Base-by-base conservation (phyloP, 2,113 vertebrate species). In the Perognathus longimembris region DNA sequence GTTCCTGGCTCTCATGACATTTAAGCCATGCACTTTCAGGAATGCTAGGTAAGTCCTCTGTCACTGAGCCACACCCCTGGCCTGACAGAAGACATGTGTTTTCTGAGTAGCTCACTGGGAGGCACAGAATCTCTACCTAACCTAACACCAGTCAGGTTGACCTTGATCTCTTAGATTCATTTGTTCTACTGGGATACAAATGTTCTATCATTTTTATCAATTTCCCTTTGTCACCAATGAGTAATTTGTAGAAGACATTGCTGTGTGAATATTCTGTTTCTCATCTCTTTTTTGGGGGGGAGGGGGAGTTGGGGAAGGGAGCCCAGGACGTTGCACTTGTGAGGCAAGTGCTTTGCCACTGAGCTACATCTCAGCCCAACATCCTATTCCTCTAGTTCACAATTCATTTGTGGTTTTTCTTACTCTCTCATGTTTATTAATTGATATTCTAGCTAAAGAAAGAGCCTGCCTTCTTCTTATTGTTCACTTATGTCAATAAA, bases 361-460 rank as follows among this genome's bases (percentile, higher is more conserved):
- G 15, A 54, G 50, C 50, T 54, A 17, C 50, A 54, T 54, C 50
- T 18, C 50, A 54, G 50, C 50, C 14, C 50, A 54, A 54, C 3
- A 54, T 15, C 17, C 50, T 54, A 54, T 67, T 79, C 54, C 57
- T 85, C 24, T 36, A 40, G 38, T 88, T 85, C 36, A 50, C 42
- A n/a, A 40, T 57, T 73, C 21, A 45, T 30, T 82, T 45, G 32
- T 80, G 36, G 64, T 94, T 84, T 64, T 87, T 86, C 30, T 82
- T 81, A 69, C 21, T 94, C 30, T 42, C 59, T 9, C 40, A 61
- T 36, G 34, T 75, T 79, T 88, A 64, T 50, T 64, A 40, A n/a
- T 82, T 77, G 28, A 26, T 73, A 85, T 45, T 81, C 28, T 11
- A 36, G 5, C 17, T 12, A 54, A 54, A 54, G 17, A 15, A 54